Base-by-base conservation (phyloP, 2,888 invertebrate species). In the Dorcus hopei region DNA sequence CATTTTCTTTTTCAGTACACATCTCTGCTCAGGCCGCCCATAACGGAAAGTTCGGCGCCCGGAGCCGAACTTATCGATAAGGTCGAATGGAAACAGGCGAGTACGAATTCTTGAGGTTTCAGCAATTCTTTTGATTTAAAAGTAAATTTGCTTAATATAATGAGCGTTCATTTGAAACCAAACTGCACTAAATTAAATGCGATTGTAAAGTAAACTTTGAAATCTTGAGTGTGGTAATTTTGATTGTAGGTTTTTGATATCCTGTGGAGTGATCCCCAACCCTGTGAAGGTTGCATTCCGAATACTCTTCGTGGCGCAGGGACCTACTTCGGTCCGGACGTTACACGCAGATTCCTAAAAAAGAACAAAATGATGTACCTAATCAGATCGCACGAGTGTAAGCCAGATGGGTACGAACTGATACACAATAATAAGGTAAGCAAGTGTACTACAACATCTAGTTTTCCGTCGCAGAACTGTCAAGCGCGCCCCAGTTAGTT, bases 341-440 rank as follows among this genome's bases (percentile, higher is more conserved):
- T 95, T 49, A 93, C 95, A 0, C 82, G 86, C 43, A 80, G 83
- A 50, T 91, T 96, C 72, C 82, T 96, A 11, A 83, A 87, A 69
- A 87, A 87, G 72, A 88, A 93, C 78, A 87, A 88, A 68, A 80
- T 95, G 14, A 83, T 87, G 63, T 87, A 91, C 70, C 80, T 96
- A 6, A 87, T 96, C 47, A 83, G 95, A 53, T 95, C 95, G 7
- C 96, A 96, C 75, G 95, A 96, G 77, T 96, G 96, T 79, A 96
- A 95, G 79, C 87, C 89, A 2, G 94, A 94, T 51, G 96, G 96
- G 9, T 95, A 93, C 75, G 95, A 96, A 79, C 85, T 91, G 67
- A 83, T 87, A 53, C 96, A 96, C 71, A 86, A 89, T 74, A 87
- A 89, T 70, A 89, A 88, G 80, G 93, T 91, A 76, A 80, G 81